Evolutionary conservation across 2,113 vertebrate genomes (phyloP), one percentile per base, ranked within the genome.

Genomic region (Microcebus tavaratra): DNA sequence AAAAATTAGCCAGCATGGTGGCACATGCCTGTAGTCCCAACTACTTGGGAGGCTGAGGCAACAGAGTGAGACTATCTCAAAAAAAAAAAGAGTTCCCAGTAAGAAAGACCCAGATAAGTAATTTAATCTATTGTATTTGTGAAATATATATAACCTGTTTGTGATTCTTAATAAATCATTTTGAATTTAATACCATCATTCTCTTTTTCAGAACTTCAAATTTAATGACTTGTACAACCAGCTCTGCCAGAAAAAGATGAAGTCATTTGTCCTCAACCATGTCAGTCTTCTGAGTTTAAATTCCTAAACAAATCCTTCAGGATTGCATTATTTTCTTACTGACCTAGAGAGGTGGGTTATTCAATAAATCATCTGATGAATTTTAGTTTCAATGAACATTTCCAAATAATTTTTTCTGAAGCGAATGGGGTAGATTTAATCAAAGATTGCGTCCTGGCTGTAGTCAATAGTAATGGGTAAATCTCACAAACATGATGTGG

Each of bases 391-490:
- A 67, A 20, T 0, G n/a, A 73, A 70, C 1, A 42, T 53, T 86
- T 95, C 53, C 53, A 91, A 83, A 79, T 73, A 87, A 90, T 75
- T 70, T 82, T 34, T 90, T 63, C n/a, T 76, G 42, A 92, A 80
- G 29, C 67, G 81, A 81, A 95, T 0, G 82, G 55, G 61, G 7
- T 65, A 23, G 90, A 63, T 59, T 76, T 94, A 90, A 85, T 94
- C 36, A 91, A 75, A 68, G 55, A 90, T 36, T 6, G 14, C 8
- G 11, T 81, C 53, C 45, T 36, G 72, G 39, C 67, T 65, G 86
- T 0, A 27, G 55, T 17, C 55, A 65, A 73, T 50, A 88, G 53
- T 15, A 76, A 76, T 36, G 57, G 42, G 12, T 57, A 67, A 84
- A 70, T 53, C 27, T 91, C 21, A 93, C 17, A 85, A 61, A 92